A percentile compares a stretch with the other conserved stretches of the same genome.
Evolutionary conservation across 1,140 invertebrate genomes (phyloP).

Genomic region (Oedothorax gibbosus): DNA sequence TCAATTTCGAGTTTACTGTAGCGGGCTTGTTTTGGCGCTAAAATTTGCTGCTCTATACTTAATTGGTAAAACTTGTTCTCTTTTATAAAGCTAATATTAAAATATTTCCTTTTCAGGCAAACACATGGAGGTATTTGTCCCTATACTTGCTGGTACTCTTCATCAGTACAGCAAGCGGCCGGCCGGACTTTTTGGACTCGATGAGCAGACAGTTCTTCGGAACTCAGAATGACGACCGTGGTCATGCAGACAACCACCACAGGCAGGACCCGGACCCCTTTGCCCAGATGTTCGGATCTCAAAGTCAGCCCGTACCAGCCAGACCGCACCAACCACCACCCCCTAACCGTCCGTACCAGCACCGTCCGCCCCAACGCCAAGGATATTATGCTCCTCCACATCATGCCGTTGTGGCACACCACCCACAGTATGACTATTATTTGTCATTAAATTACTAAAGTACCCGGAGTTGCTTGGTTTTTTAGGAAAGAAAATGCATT

Average conservation of each 20-base stretch:
- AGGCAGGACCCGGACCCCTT: constrained; percentile 19
- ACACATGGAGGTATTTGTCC: no score
- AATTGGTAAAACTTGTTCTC: no score
- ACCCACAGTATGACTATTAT: background rate
- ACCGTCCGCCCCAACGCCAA: constrained; percentile 31
- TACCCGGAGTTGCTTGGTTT: no score
- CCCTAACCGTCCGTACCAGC: background rate
- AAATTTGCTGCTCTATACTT: no score
- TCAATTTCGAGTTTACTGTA: no score
- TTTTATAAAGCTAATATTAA: no score
- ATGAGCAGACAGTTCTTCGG: constrained; percentile 56
- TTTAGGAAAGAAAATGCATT: no score
- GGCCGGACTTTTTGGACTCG: constrained; percentile 40
- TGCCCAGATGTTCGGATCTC: constrained; percentile 50
- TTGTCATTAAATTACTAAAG: no score
- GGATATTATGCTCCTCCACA: constrained; percentile 39
- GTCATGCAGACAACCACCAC: background rate
- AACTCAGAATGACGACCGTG: background rate
- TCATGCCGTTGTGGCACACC: background rate
- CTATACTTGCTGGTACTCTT: constrained; percentile 1
- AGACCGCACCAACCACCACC: background rate
- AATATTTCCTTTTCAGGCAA: no score
- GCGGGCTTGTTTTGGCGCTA: no score
- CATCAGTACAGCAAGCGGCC: background rate
- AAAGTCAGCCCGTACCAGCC: constrained; percentile 6